Base-by-base conservation (phyloP, 2,113 vertebrate genomes). In the Eulemur macaco region DNA sequence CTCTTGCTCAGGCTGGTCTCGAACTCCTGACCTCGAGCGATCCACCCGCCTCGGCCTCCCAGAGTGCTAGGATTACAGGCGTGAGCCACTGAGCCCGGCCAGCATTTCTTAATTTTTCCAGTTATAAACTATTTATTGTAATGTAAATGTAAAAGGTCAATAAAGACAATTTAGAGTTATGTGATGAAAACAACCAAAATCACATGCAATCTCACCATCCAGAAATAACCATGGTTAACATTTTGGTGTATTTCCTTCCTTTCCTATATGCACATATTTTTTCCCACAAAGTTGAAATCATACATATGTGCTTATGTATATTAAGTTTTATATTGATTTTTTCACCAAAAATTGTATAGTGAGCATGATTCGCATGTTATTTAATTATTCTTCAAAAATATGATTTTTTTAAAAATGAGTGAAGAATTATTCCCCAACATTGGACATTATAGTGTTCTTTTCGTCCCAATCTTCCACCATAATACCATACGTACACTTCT, bases 371-470 rank as follows among this genome's bases (percentile, higher is more conserved):
- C 13, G 7, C 18, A 8, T 90, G 21, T 60, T 80, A 85, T 63
- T 95, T 47, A 64, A 66, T 88, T 73, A 68, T 60, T 76, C 13
- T 91, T 80, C 42, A 95, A 85, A 95, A 27, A 68, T 56, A 47
- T 85, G 13, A 60, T 69, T 76, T 76, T 50, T 23, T 12, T 17
- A 42, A 78, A 73, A 58, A 37, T 42, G 2, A 3, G 34, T 50
- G 0, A 50, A 84, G 56, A 76, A 63, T 68, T 39, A 63, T 87
- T 93, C 17, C 34, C 25, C 69, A 71, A 3, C 12, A 69, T 45
- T 34, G 9, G 73, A 45, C 27, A n/a, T 86, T 45, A 39, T 27
- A 12, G 10, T 74, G 21, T 87, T 77, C 45, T 86, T 66, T 56
- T 89, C 42, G 23, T 89, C 86, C 23, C 10, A 10, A 11, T 89